Evolutionary conservation across 1,140 invertebrate genomes (phyloP), one percentile per base, ranked within the genome.

Genomic region (Amyelois transitella): DNA sequence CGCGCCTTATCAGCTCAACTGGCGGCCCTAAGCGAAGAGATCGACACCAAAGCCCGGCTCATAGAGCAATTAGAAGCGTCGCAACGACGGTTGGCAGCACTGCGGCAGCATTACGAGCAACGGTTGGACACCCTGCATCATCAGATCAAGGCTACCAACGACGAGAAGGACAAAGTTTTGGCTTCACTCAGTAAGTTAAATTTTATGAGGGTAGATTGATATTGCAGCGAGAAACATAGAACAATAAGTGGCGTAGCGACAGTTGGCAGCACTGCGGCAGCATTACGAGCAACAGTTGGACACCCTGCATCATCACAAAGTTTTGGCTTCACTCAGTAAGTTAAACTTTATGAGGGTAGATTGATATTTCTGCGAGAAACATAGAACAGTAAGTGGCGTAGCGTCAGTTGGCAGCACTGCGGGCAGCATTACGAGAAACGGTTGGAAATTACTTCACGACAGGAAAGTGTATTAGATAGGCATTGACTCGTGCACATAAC

Each of bases 251-350:
- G 84, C 94, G 8, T 96, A 99, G 78, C 91, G 93, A 45, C 88
- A 96, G 45, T 89, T 99, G 58, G 92, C 95, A 25, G 92, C 93
- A 0, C 93, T 99, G 91, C 92, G 93, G 50, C 91, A 94, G 57
- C 95, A 99, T 69, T 99, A 99, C 86, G 98, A 99, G 86, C 95
- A 97, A 38, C 97, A 99, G 76, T 88, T 99, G n/a, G 88, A 92
- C 32, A 94, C 96, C 47, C 85, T 99, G n/a, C 94, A 96, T 73
- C 92, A 92, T 2, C 94, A 94, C 84, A 96, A 96, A 77, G 94
- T 98, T 0, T 86, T 98, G n/a, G 90, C 94, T 0, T 92, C 93
- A 0, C 84, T 88, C 6, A 90, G 81, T 92, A 86, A 78, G 79
- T 80, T 6, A 38, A n/a, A 45, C 47, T 58, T n/a, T n/a, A n/a